Percentiles rank a stretch among this genome's conserved stretches.
phyloP scores from a whole-genome alignment of 2,888 invertebrate species.

The Omphaloscelis lunosa region DNA sequence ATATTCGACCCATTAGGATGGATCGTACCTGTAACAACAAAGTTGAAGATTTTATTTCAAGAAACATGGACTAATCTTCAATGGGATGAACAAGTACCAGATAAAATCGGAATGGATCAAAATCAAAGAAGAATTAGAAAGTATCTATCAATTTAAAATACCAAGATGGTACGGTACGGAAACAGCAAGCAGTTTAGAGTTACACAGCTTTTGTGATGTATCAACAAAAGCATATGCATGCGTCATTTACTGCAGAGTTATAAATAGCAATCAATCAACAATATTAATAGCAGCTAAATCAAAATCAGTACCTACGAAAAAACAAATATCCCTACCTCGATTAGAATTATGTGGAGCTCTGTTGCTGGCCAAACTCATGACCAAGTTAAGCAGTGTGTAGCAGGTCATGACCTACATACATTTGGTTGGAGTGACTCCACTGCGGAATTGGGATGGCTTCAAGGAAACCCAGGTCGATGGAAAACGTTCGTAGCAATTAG shows the following conservation, averaged over 20 bases:
- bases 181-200: too few species aligned
- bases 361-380: constrained; percentile 19
- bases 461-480: not conserved
- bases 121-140: not conserved
- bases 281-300: constrained; percentile 1
- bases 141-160: too few species aligned
- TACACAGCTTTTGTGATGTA: too few species aligned
- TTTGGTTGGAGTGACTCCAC: constrained; percentile 37
- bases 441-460: constrained; percentile 1
- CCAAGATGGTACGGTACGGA: not conserved
- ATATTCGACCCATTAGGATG: constrained; percentile 55
- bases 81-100: constrained; percentile 36
- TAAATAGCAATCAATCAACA: not conserved
- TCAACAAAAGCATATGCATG: not conserved
- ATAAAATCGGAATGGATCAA: not conserved
- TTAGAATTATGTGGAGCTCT: not conserved
- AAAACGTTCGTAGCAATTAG: constrained; percentile 1
- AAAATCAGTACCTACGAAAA: not conserved
- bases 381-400: not conserved
- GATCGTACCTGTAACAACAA: constrained; percentile 44
- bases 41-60: constrained; percentile 51
- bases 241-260: not conserved
- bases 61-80: constrained; percentile 19
- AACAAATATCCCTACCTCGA: not conserved
- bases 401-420: not conserved